phyloP scores from a whole-genome alignment of 2,113 vertebrate genomes.

The Labeo catla region DNA sequence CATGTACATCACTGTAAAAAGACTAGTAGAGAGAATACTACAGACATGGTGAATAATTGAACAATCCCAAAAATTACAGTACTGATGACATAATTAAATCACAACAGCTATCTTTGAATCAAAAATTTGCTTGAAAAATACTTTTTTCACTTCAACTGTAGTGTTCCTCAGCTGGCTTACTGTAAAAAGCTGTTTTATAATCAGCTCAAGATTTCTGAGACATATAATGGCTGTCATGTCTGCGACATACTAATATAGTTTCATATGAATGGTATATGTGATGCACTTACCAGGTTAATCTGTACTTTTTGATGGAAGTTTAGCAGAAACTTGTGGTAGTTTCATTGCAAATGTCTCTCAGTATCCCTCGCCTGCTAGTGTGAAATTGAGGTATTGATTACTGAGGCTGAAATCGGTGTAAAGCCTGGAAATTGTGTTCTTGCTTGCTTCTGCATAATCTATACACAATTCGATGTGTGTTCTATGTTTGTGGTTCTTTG shows the following conservation, averaged over 20 bases:
- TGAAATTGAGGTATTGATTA: constrained; percentile 34
- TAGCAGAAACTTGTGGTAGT: neutral
- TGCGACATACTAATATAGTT: too few relatives aligned
- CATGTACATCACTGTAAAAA: neutral
- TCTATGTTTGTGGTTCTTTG: neutral
- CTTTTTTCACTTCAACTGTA: too few relatives aligned
- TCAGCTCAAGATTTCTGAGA: neutral
- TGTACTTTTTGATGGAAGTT: neutral
- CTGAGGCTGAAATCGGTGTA: constrained; percentile 10
- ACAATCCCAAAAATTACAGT: neutral
- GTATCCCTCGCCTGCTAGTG: neutral
- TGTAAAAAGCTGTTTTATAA: neutral
- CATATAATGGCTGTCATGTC: neutral
- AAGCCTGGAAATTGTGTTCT: constrained; percentile 37
- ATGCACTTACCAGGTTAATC: neutral
- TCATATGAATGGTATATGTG: neutral
- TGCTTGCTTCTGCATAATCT: constrained; percentile 38
- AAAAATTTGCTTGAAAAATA: too few relatives aligned
- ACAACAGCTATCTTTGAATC: neutral
- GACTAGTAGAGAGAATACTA: neutral
- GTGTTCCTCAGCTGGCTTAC: too few relatives aligned
- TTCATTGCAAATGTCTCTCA: neutral
- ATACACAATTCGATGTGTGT: constrained; percentile 23
- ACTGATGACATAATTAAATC: neutral
- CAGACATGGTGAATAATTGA: neutral